Evolutionary conservation across 2,113 vertebrate genomes (phyloP), one percentile per base, ranked within the genome.

Genomic region (Rhombomys opimus): DNA sequence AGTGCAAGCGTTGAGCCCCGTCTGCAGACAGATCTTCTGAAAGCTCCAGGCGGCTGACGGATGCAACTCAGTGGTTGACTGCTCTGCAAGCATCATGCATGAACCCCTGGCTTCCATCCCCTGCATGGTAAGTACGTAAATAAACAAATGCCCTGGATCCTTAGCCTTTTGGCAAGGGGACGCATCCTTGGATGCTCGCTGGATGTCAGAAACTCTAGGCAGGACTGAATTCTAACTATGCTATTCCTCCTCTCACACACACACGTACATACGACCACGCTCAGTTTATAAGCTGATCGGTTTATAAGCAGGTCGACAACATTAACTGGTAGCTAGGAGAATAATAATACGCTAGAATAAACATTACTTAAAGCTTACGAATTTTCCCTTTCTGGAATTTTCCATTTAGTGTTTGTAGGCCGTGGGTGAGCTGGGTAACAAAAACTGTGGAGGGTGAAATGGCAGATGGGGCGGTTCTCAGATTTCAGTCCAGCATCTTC

Each of bases 371-470:
- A 68, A 77, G 57, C 46, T 65, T 76, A 57, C 0, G 10, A 84
- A 84, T 17, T 57, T 10, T 80, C 61, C 32, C 61, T 72, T 85
- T 90, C 25, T 65, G 87, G 80, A 68, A 57, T 76, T 85, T 90
- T 90, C 87, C 87, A 57, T 76, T 41, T 94, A 75, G 65, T 67
- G 41, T 68, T 85, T 90, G 54, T n/a, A 85, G 93, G 11, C 27
- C 35, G 30, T 23, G 32, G 23, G n/a, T 84, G 41, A 73, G 22
- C 41, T 54, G 30, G 46, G 52, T 85, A 85, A 90, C n/a, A 35
- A 17, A 70, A 90, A 90, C 46, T 52, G 32, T 52, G 59, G 57
- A 84, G 59, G 61, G 18, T 30, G 46, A 85, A 84, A 46, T 20
- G 4, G 14, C 54, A 32, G 76, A 54, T 68, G 65, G 54, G 32